A percentile compares a stretch with the other conserved stretches of the same genome.
Evolutionary conservation across 2,888 invertebrate species (phyloP).

Genomic region (Ennomos erosarius): DNA sequence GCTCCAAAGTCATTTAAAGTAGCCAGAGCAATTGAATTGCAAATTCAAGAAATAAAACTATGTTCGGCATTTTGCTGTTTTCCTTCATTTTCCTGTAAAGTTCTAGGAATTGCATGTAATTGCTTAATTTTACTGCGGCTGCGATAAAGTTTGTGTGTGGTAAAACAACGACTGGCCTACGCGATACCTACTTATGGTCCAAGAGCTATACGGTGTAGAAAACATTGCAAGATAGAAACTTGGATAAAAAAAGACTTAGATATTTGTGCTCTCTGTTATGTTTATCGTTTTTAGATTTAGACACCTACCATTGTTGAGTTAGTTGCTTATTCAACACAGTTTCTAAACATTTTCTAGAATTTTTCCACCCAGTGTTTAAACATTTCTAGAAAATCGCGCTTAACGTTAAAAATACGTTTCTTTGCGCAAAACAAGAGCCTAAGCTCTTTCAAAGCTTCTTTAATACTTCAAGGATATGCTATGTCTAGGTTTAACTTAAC

Average conservation of each 20-base stretch:
- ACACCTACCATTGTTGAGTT: too few relatives aligned
- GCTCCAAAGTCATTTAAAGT: conserved; percentile 50
- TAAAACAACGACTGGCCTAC: conserved; percentile 44
- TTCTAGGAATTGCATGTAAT: conserved; percentile 75
- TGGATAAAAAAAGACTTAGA: background rate
- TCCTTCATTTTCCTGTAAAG: conserved; percentile 60
- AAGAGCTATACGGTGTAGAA: conserved; percentile 29
- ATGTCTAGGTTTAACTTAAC: too few relatives aligned
- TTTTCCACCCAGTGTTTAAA: too few relatives aligned
- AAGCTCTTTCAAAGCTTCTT: too few relatives aligned
- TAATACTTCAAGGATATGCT: too few relatives aligned
- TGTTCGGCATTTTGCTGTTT: conserved; percentile 72
- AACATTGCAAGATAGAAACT: conserved; percentile 4
- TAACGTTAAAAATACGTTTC: too few relatives aligned
- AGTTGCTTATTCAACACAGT: too few relatives aligned
- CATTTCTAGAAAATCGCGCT: too few relatives aligned
- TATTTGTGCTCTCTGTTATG: background rate
- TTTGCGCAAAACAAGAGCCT: too few relatives aligned
- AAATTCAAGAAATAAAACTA: conserved; percentile 69
- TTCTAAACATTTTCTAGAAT: too few relatives aligned
- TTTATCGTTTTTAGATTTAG: too few relatives aligned
- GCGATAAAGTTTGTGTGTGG: conserved; percentile 58
- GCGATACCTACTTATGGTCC: conserved; percentile 48
- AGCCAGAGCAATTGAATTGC: conserved; percentile 68
- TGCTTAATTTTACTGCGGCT: conserved; percentile 71